Base-by-base conservation (phyloP, 2,113 vertebrate species). In the Podarcis muralis region DNA sequence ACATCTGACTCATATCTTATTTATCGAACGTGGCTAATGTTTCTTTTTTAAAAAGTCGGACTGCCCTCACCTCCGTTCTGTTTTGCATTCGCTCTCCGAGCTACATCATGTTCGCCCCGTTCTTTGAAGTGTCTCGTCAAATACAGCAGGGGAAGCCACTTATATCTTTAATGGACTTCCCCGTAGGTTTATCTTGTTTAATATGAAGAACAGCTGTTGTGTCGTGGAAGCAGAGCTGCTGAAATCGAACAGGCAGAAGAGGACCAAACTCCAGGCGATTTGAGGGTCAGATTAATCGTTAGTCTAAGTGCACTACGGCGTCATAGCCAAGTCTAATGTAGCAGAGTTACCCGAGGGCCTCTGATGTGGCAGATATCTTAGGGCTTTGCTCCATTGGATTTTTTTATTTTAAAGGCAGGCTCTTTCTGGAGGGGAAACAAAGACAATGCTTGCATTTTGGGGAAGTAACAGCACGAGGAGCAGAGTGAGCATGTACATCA, bases 91-190 rank as follows among this genome's bases (percentile, higher is more conserved):
- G 65, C 20, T 88, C 88, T 77, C 48, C 43, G 69, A 71, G 75
- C 87, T 86, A 0, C 65, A 84, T 87, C 89, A 85, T 0, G 0
- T 90, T 90, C 90, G 35, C 48, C 5, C 0, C 75, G 18, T 81
- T 88, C 68, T 93, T 90, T 90, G 74, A 84, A 25, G 81, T 20
- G 75, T 86, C 92, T 92, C 71, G 68, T 91, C 85, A 92, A 89
- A 53, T 92, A 62, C 80, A 68, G 53, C 83, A 91, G 89, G 82
- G 84, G 90, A 93, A 92, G 75, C 66, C 13, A 9, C 15, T 72
- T 82, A 77, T 6, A 5, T 87, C 81, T 91, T 85, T 84, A 68
- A 0, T 71, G 30, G 90, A 83, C 81, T 80, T 89, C 65, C 68
- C 83, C 71, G 25, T 30, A 5, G 15, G 87, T 93, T 90, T 84